Base-by-base conservation (phyloP, 1,140 invertebrate species). In the Macrobrachium rosenbergii region DNA sequence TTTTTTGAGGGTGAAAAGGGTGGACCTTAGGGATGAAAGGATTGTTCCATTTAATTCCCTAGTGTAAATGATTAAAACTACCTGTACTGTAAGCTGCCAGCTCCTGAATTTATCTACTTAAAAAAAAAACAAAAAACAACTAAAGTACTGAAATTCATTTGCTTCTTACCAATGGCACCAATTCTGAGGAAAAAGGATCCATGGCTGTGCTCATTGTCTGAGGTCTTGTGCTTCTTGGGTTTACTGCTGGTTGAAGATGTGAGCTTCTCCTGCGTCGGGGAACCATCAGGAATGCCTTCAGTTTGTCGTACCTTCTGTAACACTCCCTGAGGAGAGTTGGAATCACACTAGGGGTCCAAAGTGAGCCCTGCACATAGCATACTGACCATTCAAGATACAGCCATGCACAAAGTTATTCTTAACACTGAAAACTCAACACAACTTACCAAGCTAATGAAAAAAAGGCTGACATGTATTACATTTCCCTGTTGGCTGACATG, bases 161-260 rank as follows among this genome's bases (percentile, higher is more conserved):
- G 23, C 19, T 16, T 91, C 93, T 93, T 93, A 99, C 98, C 98
- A 90, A 99, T 97, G 87, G 97, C 97, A 88, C 98, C 98, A 90
- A 99, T 97, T 90, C 98, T 94, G 7, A 99, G 94, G 92, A 99
- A 99, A 92, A 99, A 98, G 91, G 97, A 99, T 85, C 98, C 98
- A 91, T 98, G 97, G 90, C 96, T 97, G 89, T 96, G 95, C 91
- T 97, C 96, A 91, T 97, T 98, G 91, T 98, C 97, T 5, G 96
- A 96, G 59, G 96, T 98, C 92, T 98, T 98, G 88, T 96, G 94
- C 91, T 96, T 96, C 82, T 81, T 79, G 19, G 87, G 89, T 45
- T 88, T 88, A 19, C 88, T 86, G 78, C 78, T 67, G 76, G 86
- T 76, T 16, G 90, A 83, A 11, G 89, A 79, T 6, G 89, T 90